A percentile compares a stretch with the other conserved stretches of the same genome.
phyloP scores from a whole-genome alignment of 2,888 invertebrate species.

The Erannis defoliaria region DNA sequence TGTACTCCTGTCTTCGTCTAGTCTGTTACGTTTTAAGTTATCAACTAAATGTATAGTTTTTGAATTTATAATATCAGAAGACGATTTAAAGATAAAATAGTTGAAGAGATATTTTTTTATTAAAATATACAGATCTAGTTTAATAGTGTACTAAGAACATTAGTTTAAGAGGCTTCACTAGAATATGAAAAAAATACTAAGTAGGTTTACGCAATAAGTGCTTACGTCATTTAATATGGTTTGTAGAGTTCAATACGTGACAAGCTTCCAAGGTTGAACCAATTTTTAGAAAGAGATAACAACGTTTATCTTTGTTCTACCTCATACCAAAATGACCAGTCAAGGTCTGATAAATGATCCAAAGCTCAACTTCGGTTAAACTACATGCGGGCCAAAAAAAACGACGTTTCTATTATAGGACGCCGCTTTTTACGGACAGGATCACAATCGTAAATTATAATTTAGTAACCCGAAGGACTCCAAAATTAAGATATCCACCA shows the following conservation, averaged over 20 bases:
- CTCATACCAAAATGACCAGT: slow-evolving; percentile 56
- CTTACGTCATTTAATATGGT: not conserved
- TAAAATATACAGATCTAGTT: not conserved
- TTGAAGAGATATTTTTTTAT: too few species aligned
- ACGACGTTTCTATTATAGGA: slow-evolving; percentile 81
- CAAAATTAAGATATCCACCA: slow-evolving; percentile 82
- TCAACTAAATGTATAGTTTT: slow-evolving; percentile 1
- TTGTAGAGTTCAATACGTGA: slow-evolving; percentile 3
- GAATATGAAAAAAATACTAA: not conserved
- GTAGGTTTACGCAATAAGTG: not conserved
- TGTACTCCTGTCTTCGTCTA: slow-evolving; percentile 67
- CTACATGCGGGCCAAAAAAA: slow-evolving; percentile 79
- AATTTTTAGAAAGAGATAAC: slow-evolving; percentile 67
- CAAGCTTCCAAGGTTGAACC: slow-evolving; percentile 18
- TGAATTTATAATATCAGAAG: not conserved
- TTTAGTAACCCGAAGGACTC: slow-evolving; percentile 69
- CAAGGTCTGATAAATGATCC: slow-evolving; percentile 60
- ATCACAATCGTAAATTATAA: slow-evolving; percentile 84
- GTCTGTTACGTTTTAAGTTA: slow-evolving; percentile 47
- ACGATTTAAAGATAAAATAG: not conserved
- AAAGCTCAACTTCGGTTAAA: slow-evolving; percentile 70
- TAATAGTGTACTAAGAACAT: too few species aligned
- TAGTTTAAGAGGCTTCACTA: not conserved
- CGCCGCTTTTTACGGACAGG: slow-evolving; percentile 75
- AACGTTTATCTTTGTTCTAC: slow-evolving; percentile 54